Evolutionary conservation across 1,140 invertebrate species (phyloP).

Genomic region (Nebria ingens): DNA sequence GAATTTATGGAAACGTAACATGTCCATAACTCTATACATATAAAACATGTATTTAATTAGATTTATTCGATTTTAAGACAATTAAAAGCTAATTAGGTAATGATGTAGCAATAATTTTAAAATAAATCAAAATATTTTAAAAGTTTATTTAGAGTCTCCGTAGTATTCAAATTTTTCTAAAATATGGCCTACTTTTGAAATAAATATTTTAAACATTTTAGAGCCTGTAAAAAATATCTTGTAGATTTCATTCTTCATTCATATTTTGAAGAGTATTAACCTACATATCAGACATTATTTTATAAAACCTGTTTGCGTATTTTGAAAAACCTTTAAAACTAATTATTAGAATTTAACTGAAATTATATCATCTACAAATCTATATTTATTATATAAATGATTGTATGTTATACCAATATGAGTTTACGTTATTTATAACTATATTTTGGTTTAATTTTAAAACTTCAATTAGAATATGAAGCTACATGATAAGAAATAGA

Average conservation of each 20-base stretch:
- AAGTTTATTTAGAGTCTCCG: neutral
- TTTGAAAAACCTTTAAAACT: too few relatives aligned
- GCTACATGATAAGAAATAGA: neutral
- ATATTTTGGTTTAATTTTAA: too few relatives aligned
- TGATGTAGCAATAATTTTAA: too few relatives aligned
- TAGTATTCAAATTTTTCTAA: neutral
- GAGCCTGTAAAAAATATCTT: too few relatives aligned
- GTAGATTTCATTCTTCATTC: too few relatives aligned
- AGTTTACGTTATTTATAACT: neutral
- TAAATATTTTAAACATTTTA: too few relatives aligned
- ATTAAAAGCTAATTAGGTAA: neutral
- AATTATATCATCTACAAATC: too few relatives aligned
- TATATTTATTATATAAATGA: neutral
- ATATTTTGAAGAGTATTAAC: too few relatives aligned
- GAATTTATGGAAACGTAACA: slow-evolving; percentile 96
- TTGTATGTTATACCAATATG: neutral
- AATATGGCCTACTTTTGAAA: too few relatives aligned
- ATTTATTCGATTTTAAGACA: neutral
- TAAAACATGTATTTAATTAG: neutral
- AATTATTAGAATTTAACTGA: too few relatives aligned
- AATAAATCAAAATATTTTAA: too few relatives aligned
- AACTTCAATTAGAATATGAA: neutral
- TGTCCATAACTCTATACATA: slow-evolving; percentile 81
- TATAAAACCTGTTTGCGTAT: neutral
- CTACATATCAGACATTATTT: neutral